Conservation (phyloP, 2,113 vertebrate species). For the human (Homo sapiens) region GRCh38 chr11:43976501-43977000, state of each 20-base stretch:
- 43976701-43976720: background rate
- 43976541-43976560: background rate
- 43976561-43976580: background rate
- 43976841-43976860: background rate
- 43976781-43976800: background rate
- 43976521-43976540: background rate
- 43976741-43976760: background rate
- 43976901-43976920: background rate
- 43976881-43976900: background rate
- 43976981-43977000: background rate
- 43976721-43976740: background rate
- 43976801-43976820: background rate
- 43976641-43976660: background rate
- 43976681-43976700: background rate
- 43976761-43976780: background rate
- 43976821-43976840: fast-evolving
- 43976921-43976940: background rate
- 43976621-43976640: background rate
- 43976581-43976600: background rate
- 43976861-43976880: fast-evolving
- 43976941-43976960: background rate
- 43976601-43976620: background rate
- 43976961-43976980: background rate
- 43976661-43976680: background rate
- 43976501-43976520: background rate